Base-by-base conservation (phyloP, 1,140 invertebrate genomes). In the Meloidogyne hapla region DNA sequence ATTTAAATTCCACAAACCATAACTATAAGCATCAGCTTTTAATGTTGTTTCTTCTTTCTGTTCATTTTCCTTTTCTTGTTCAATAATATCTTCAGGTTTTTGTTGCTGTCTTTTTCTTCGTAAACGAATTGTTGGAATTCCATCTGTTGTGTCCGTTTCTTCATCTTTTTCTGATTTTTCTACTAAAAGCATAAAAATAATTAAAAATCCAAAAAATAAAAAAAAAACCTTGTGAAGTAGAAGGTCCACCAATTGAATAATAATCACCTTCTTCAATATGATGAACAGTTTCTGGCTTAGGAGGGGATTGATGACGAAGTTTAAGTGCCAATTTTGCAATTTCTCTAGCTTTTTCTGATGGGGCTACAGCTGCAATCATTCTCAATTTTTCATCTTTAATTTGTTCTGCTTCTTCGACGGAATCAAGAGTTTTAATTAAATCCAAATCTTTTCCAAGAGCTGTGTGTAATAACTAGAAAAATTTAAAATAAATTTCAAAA, bases 351-450 rank as follows among this genome's bases (percentile, higher is more conserved):
- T 81, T 77, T 66, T 65, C 42, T 2, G 42, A 67, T 28, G 28
- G 76, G 8, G 42, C 68, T 25, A 83, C 83, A 21, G 83, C 83
- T 6, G 64, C 71, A 61, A 85, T 83, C 83, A 83, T 83, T 63
- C 83, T 70, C 65, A 84, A 15, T 40, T 85, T 77, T 40, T 79
- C 76, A 63, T 87, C 82, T 48, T 79, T 81, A 38, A 81, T 84
- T 28, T 81, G 75, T 66, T 87, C 85, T n/a, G 84, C 85, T 13
- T 73, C 69, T 69, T 84, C 81, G 28, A 86, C 83, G 23, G 83
- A 75, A 62, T 82, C 77, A 10, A 86, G 68, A 3, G 85, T 86
- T 33, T 74, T 74, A 18, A 56, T 64, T 18, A 87, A 69, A 42
- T 87, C 80, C 48, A 85, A 67, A 40, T 87, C 85, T 26, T 80